Base-by-base conservation (phyloP, 2,113 vertebrate genomes). In the Oreochromis niloticus region DNA sequence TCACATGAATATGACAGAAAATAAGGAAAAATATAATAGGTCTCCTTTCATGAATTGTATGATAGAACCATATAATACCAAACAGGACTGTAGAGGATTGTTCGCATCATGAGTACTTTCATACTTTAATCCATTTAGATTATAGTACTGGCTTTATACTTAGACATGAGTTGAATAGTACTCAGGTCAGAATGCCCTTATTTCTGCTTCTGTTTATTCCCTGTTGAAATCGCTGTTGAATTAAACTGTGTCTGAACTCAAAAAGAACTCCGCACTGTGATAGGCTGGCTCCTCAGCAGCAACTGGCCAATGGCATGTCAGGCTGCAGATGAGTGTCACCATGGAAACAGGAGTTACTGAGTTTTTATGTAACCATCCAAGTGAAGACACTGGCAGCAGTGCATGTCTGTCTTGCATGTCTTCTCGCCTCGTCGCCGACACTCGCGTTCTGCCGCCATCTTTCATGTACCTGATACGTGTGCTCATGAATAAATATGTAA, bases 301-400 rank as follows among this genome's bases (percentile, higher is more conserved):
- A 56, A 59, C 80, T 9, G 39, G 82, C 90, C 92, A 93, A 93
- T 93, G 68, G 66, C 83, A 6, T 27, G 14, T n/a, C 39, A 4
- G 82, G 27, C 63, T 83, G 68, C 54, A 17, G 34, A 83, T 54
- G 46, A 61, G 14, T 83, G 84, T 95, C 80, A 5, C 94, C 91
- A 93, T 94, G 88, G 92, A 89, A 95, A 95, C 94, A 92, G 83
- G 83, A 88, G 83, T 83, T 39, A 39, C 90, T 12, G 78, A 82
- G 78, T 81, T 81, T 75, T 92, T 91, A 83, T 88, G 86, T 91
- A 87, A 91, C 34, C 34, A 36, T 36, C 24, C 90, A 63, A 81
- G 39, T 80, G 6, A 43, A 85, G 82, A 84, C 14, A 17, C 46
- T 71, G 1, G 52, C 86, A 88, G 86, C 87, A 50, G 87, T 80